phyloP scores from a whole-genome alignment of 2,888 invertebrate species.

The Incurvaria masculella region DNA sequence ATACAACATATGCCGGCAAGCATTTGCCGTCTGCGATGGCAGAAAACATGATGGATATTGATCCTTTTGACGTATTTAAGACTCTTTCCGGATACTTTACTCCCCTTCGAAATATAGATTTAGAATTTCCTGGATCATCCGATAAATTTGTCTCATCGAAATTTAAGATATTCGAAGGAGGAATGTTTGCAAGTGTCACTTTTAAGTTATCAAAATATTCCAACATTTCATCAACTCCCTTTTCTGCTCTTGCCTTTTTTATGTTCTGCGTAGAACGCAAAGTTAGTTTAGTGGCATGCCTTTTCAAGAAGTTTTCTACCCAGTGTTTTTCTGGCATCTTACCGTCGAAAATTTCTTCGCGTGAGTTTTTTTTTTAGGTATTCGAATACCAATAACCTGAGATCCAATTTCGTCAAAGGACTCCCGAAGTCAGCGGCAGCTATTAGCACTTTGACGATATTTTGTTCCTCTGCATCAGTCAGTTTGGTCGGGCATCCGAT shows the following conservation, averaged over 20 bases:
- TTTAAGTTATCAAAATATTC: slow-evolving; percentile 8
- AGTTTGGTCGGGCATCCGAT: no score
- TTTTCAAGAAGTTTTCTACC: slow-evolving; percentile 14
- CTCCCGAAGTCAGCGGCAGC: slow-evolving; percentile 1
- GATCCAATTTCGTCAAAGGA: slow-evolving; percentile 12
- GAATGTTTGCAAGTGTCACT: not conserved
- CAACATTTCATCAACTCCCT: slow-evolving; percentile 13
- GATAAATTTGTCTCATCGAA: slow-evolving; percentile 8
- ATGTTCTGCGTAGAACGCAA: slow-evolving; percentile 17
- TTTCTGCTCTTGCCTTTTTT: slow-evolving; percentile 14
- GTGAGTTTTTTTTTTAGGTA: slow-evolving; percentile 16
- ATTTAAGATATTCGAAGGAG: slow-evolving; percentile 2
- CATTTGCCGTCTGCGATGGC: slow-evolving; percentile 26
- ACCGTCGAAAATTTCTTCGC: slow-evolving; percentile 15
- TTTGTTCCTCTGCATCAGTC: no score
- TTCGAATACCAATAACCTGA: slow-evolving; percentile 15
- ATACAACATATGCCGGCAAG: slow-evolving; percentile 31
- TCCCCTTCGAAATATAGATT: slow-evolving; percentile 20
- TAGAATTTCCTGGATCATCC: slow-evolving; percentile 13
- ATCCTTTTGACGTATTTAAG: slow-evolving; percentile 24
- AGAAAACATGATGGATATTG: slow-evolving; percentile 29
- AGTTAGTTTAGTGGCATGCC: slow-evolving; percentile 13
- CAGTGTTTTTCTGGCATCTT: slow-evolving; percentile 19
- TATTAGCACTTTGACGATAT: no score
- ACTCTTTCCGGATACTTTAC: slow-evolving; percentile 27